Conservation (phyloP, 2,113 vertebrate genomes). For the Larimichthys crocea region DNA sequence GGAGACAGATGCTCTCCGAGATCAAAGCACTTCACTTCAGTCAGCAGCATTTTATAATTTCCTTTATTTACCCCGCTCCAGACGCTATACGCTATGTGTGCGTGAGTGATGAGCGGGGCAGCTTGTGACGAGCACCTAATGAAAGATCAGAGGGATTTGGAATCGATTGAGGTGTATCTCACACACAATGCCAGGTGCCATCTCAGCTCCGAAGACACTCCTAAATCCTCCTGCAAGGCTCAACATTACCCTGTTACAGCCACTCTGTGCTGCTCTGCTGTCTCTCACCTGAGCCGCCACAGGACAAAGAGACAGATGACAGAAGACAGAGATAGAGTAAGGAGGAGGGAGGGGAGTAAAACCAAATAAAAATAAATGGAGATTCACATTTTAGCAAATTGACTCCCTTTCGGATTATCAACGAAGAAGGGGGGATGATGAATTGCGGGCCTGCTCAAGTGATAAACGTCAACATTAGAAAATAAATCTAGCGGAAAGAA, state of each 20-base stretch:
- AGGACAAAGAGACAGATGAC: constrained; percentile 39
- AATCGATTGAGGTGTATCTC: constrained; percentile 58
- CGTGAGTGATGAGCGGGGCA: constrained; percentile 43
- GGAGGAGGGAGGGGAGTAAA: neutral
- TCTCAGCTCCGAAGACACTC: constrained; percentile 52
- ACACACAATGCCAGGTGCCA: constrained; percentile 50
- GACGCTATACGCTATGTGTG: neutral
- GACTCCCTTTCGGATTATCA: constrained; percentile 81
- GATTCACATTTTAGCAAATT: constrained; percentile 80
- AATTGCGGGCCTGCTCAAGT: constrained; percentile 82
- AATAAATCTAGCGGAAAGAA: constrained; percentile 86
- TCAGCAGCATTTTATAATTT: constrained; percentile 29
- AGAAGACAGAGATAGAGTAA: constrained; percentile 20
- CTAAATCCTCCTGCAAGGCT: constrained; percentile 58
- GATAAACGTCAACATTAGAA: constrained; percentile 89
- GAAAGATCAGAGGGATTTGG: constrained; percentile 70
- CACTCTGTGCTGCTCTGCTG: constrained; percentile 8
- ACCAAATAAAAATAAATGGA: constrained; percentile 44
- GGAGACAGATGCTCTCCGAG: constrained; percentile 30
- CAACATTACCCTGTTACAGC: constrained; percentile 21
- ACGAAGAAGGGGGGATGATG: constrained; percentile 79
- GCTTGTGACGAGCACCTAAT: constrained; percentile 66
- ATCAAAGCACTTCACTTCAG: constrained; percentile 48
- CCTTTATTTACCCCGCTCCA: constrained; percentile 30
- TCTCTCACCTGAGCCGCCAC: constrained; percentile 48